Base-by-base conservation (phyloP, 2,797 vertebrate genomes). In the Molossus alvarezi region DNA sequence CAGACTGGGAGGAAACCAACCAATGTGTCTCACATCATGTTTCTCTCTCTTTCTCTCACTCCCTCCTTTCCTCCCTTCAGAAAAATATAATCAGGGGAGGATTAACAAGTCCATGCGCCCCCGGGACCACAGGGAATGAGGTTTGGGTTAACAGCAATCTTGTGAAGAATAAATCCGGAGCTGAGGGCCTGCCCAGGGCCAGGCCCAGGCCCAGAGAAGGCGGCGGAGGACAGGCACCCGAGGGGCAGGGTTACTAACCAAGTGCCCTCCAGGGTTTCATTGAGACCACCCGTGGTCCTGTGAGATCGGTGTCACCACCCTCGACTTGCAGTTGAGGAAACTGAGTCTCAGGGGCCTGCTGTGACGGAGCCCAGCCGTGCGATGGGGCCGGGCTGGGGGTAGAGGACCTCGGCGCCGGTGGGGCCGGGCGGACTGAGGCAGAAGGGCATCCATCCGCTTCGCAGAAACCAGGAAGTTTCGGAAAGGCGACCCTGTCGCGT, bases 91-190 rank as follows among this genome's bases (percentile, higher is more conserved):
- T 6, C 41, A 45, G 41, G 41, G 41, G 41, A 45, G 41, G 41
- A 45, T 45, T 45, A 45, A 37, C 6, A 51, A 13, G 48, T 14
- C 9, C 27, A 13, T 0, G 0, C 48, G 29, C 25, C 1, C 6
- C 3, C 29, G 10, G 13, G 15, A 37, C 20, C 57, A 20, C 0
- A 1, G 9, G 9, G 21, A 65, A 2, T 27, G 48, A 29, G 4
- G 37, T 12, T n/a, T 48, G 20, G 15, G 77, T 79, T 76, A 65
- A 82, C 73, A 62, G 55, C 33, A 27, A 23, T 25, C 11, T 9
- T 62, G 41, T 62, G n/a, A 29, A 25, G 15, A 57, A 58, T 48
- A 41, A 57, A 48, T 41, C 41, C 57, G 29, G 51, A 85, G 21
- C 29, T 33, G 33, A 33, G 33, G 33, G 33, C 33, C 33, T 33